Percentiles rank a stretch among this genome's conserved stretches.
phyloP scores from a whole-genome alignment of 1,140 invertebrate genomes.

The Amphibalanus amphitrite region DNA sequence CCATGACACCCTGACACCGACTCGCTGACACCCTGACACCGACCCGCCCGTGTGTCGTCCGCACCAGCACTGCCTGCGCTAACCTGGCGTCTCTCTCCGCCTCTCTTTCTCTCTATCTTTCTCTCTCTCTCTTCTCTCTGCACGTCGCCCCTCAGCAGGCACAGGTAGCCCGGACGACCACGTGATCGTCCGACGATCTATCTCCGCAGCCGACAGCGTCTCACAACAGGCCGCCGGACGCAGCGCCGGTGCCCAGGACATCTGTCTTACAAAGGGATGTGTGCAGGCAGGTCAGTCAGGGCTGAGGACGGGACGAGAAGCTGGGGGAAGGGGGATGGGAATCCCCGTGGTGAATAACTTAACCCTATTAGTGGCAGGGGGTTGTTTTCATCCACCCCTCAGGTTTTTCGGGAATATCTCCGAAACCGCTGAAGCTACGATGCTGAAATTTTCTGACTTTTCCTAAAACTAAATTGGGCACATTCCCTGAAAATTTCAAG shows the following conservation, averaged over 20 bases:
- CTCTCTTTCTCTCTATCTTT: background rate
- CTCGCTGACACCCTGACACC: background rate
- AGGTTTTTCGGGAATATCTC: too few relatives aligned
- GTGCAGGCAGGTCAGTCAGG: slow-evolving; percentile 25
- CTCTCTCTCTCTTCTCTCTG: background rate
- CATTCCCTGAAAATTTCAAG: too few relatives aligned
- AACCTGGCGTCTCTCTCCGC: background rate
- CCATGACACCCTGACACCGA: background rate
- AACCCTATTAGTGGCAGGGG: too few relatives aligned
- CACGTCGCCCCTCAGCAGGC: background rate
- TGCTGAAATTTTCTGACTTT: too few relatives aligned
- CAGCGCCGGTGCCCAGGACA: slow-evolving; percentile 11
- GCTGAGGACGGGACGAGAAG: too few relatives aligned
- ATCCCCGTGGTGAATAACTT: too few relatives aligned
- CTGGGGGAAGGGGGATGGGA: too few relatives aligned
- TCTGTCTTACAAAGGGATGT: slow-evolving; percentile 26
- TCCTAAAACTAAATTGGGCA: too few relatives aligned
- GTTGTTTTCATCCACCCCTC: too few relatives aligned
- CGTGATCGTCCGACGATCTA: background rate
- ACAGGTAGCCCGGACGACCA: background rate
- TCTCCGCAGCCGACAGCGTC: background rate
- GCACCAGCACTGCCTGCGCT: background rate
- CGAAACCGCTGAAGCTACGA: too few relatives aligned
- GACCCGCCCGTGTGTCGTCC: background rate
- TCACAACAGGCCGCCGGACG: background rate